These are phyloP conservation scores for Brassicogethes aeneus DNA, from an alignment of 2,888 invertebrate species.

Conservation along the genomic window DNA sequence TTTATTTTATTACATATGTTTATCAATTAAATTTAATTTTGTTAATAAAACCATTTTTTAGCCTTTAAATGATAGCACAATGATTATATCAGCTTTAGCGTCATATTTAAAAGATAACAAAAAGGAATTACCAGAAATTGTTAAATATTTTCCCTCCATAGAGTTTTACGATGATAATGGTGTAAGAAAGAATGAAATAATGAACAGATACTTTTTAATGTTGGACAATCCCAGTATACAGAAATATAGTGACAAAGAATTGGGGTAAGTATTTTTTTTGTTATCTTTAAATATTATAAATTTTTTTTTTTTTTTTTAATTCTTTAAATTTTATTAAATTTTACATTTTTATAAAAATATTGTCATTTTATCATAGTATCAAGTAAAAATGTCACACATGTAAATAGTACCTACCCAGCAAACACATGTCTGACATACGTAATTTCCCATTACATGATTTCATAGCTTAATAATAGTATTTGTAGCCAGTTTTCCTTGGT, in stretches of 20 bases:
- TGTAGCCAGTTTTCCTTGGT: too few relatives aligned
- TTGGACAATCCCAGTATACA: slow-evolving; percentile 47
- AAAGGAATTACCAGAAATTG: slow-evolving; percentile 56
- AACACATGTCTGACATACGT: too few relatives aligned
- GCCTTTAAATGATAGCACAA: slow-evolving; percentile 88
- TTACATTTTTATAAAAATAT: neutral
- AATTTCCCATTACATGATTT: too few relatives aligned
- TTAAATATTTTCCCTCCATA: slow-evolving; percentile 68
- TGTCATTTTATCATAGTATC: too few relatives aligned
- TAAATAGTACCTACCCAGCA: too few relatives aligned
- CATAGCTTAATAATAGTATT: too few relatives aligned
- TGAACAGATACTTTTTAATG: slow-evolving; percentile 87
- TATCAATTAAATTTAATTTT: slow-evolving; percentile 1
- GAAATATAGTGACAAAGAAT: slow-evolving; percentile 41
- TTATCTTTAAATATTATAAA: too few relatives aligned
- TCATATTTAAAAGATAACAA: slow-evolving; percentile 60
- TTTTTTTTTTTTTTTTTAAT: too few relatives aligned
- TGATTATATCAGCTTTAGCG: slow-evolving; percentile 82
- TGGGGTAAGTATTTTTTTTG: slow-evolving; percentile 47
- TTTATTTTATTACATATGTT: neutral
- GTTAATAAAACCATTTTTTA: slow-evolving; percentile 37
- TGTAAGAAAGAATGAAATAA: slow-evolving; percentile 60
- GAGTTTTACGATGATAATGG: slow-evolving; percentile 59
- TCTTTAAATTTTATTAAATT: slow-evolving; percentile 3
- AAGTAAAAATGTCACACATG: too few relatives aligned